Percentiles rank a stretch among this genome's conserved stretches.
phyloP scores from a whole-genome alignment of 2,797 vertebrate genomes.

The Iguana delicatissima region DNA sequence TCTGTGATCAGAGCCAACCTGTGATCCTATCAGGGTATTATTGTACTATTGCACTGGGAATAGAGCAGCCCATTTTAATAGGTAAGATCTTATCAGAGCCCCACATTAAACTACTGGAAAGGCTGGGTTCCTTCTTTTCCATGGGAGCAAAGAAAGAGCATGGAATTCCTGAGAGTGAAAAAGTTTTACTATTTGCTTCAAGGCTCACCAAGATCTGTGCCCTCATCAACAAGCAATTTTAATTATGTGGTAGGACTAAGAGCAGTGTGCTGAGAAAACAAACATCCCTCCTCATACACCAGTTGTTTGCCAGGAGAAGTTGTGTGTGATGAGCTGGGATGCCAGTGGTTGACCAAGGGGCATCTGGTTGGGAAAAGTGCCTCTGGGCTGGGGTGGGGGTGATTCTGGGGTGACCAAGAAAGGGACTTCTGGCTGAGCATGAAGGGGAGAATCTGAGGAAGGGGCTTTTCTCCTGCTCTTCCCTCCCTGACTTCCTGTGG shows the following conservation, averaged over 20 bases:
- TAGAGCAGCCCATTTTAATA: conserved; percentile 56
- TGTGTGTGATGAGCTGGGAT: too few species aligned
- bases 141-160: not conserved
- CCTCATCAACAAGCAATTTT: fast-evolving
- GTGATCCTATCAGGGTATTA: conserved; percentile 59
- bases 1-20: conserved; percentile 51
- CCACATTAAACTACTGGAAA: conserved; percentile 39
- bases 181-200: not conserved
- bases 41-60: conserved; percentile 55
- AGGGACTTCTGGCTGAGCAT: too few species aligned
- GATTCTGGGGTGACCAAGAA: too few species aligned
- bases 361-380: too few species aligned
- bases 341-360: too few species aligned
- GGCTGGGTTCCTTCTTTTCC: not conserved
- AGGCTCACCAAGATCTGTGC: not conserved
- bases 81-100: conserved; percentile 24
- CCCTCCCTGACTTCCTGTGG: too few species aligned
- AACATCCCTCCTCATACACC: not conserved
- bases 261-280: not conserved
- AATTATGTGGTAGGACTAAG: not conserved
- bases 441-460: too few species aligned
- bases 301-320: too few species aligned
- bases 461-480: too few species aligned
- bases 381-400: too few species aligned
- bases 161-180: conserved; percentile 12